Evolutionary conservation across 2,797 vertebrate genomes (phyloP), one percentile per base, ranked within the genome.

Genomic region (Dromococcyx pavoninus): DNA sequence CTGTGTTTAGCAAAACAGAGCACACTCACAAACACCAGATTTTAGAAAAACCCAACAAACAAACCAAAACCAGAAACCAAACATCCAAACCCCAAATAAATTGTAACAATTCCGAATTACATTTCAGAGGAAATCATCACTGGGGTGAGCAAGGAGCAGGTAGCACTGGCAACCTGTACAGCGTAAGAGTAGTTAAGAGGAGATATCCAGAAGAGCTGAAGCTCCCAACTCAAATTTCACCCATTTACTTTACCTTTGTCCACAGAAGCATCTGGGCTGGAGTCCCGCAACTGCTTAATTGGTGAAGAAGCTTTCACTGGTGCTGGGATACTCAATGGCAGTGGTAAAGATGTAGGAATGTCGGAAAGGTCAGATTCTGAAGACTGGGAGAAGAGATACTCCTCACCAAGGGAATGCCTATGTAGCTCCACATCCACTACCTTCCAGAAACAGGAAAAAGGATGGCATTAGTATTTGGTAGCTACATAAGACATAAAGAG

Each of bases 391-490:
- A 96, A 97, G 84, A 99, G 84, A 82, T 97, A 98, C 69, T 99
- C 99, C 46, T 99, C 98, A 5, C 98, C 98, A 19, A 99, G 98
- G 64, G 99, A 99, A 97, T 98, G 98, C 88, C 99, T 98, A 66
- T 99, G 98, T 11, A 99, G 98, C 93, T 99, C 99, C 95, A 99
- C 99, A 81, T 99, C 99, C 88, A 99, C 99, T 72, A 99, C 99
- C 99, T 99, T 85, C 86, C 57, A 97, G 56, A 87, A 93, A 51
- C 0, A 78, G 61, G 28, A 44, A 16, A 84, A 79, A 86, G 30
- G 25, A 75, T 4, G 8, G 75, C 12, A 32, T 81, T 15, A 72
- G 27, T 9, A 44, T 23, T 65, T 53, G 21, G 32, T 28, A 67
- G 27, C 8, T 61, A 41, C 11, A 25, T 41, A 61, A 79, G 25